These are phyloP conservation scores for Tragelaphus imberbis DNA, from an alignment of 2,113 vertebrate genomes.

Conservation along the genomic window DNA sequence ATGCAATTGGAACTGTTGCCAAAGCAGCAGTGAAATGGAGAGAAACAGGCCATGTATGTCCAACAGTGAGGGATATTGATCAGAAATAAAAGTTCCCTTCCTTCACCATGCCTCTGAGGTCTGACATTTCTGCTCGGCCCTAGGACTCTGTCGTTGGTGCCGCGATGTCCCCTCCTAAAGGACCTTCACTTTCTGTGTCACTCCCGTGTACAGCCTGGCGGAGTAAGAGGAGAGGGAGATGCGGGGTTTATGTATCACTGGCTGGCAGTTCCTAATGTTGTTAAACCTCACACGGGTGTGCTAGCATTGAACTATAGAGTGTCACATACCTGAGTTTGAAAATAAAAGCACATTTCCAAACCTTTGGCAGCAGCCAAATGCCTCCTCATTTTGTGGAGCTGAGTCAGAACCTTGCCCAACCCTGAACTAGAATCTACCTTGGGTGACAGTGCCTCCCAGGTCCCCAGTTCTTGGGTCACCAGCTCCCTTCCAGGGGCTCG, in stretches of 20 bases:
- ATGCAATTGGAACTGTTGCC: background rate
- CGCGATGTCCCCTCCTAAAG: conserved; percentile 71
- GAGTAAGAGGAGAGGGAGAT: conserved; percentile 73
- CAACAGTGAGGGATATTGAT: background rate
- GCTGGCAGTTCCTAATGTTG: conserved; percentile 77
- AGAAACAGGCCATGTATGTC: background rate
- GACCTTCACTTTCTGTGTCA: conserved; percentile 83
- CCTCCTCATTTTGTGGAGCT: conserved; percentile 47
- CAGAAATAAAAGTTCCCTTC: conserved; percentile 24
- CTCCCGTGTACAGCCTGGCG: conserved; percentile 75
- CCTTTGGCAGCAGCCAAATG: background rate
- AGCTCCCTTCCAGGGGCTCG: background rate
- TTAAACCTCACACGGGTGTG: conserved; percentile 85
- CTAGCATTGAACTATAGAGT: conserved; percentile 84
- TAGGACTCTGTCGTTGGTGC: conserved; percentile 58
- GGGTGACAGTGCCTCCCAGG: background rate
- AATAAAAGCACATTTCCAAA: conserved; percentile 88
- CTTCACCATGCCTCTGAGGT: conserved; percentile 10
- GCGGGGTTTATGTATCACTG: conserved; percentile 79
- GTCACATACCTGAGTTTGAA: conserved; percentile 87
- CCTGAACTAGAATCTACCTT: background rate
- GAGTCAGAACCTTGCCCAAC: background rate
- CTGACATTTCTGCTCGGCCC: conserved; percentile 4
- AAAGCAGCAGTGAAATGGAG: background rate
- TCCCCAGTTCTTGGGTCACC: background rate